Evolutionary conservation across 2,113 vertebrate species (phyloP).

Genomic region (Oceanites oceanicus): DNA sequence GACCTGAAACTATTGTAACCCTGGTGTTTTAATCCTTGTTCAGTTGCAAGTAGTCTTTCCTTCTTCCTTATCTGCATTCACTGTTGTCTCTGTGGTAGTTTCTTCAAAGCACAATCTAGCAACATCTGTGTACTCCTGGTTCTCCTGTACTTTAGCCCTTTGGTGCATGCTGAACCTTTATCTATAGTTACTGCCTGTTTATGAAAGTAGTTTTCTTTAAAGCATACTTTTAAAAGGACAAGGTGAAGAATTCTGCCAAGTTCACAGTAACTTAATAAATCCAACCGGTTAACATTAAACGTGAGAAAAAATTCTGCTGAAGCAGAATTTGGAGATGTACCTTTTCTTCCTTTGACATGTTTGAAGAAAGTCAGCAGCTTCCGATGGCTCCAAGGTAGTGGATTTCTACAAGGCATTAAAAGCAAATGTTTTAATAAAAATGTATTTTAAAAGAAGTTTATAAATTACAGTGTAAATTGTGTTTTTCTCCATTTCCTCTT

Average conservation of each 20-base stretch:
- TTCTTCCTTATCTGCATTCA: background rate
- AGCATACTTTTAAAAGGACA: background rate
- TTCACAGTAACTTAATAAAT: constrained; percentile 31
- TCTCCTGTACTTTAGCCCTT: background rate
- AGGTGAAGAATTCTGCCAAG: constrained; percentile 17
- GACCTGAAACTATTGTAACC: background rate
- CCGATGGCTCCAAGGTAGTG: background rate
- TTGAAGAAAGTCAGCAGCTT: constrained; percentile 33
- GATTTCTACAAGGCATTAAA: constrained; percentile 63
- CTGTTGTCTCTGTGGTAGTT: constrained; percentile 10
- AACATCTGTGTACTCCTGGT: background rate
- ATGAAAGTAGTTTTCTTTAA: constrained; percentile 32
- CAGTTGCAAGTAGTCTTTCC: background rate
- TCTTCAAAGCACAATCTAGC: background rate
- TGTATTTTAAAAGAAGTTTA: background rate
- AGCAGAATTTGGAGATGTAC: background rate
- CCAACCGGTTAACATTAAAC: background rate
- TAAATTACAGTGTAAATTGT: background rate
- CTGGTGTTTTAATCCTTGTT: background rate
- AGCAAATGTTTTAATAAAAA: constrained; percentile 74
- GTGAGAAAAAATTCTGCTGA: constrained; percentile 7
- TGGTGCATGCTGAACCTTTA: constrained; percentile 34
- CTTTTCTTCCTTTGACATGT: constrained; percentile 9
- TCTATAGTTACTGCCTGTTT: background rate
- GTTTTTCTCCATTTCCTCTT: background rate